Percentiles rank a stretch among this genome's conserved stretches.
phyloP scores from a whole-genome alignment of 2,888 invertebrate species.

The Thyatira batis region DNA sequence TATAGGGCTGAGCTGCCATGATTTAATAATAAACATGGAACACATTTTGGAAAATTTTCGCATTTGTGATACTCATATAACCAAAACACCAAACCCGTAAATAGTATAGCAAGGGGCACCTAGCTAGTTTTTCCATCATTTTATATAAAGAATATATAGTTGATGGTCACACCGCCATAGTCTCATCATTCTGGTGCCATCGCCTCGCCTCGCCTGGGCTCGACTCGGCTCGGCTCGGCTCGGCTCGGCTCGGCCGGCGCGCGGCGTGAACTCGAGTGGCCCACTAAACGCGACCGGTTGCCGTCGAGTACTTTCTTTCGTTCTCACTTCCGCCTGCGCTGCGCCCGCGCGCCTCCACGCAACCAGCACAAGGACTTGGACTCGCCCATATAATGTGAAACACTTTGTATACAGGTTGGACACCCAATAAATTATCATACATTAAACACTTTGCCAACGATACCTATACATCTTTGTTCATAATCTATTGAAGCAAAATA shows the following conservation, averaged over 20 bases:
- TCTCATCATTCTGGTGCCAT: too few relatives aligned
- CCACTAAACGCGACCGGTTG: conserved; percentile 76
- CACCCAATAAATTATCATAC: conserved; percentile 8
- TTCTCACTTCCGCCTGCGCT: conserved; percentile 77
- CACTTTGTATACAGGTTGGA: conserved; percentile 13
- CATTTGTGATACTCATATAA: too few relatives aligned
- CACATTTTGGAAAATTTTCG: too few relatives aligned
- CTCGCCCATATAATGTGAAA: conserved; percentile 41
- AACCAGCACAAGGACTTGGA: conserved; percentile 64
- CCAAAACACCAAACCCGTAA: too few relatives aligned
- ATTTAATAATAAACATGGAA: too few relatives aligned
- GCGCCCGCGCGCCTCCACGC: conserved; percentile 72
- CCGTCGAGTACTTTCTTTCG: conserved; percentile 73
- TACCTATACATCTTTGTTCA: conserved; percentile 3
- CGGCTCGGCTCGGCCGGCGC: background rate
- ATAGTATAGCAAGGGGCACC: too few relatives aligned
- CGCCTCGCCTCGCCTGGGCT: background rate
- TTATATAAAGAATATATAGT: too few relatives aligned
- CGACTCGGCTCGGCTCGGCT: background rate
- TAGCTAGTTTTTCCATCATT: too few relatives aligned
- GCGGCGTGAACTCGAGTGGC: conserved; percentile 57
- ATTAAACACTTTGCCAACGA: conserved; percentile 4
- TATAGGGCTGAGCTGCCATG: too few relatives aligned
- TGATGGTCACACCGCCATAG: too few relatives aligned
- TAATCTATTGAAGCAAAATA: background rate